A percentile compares a stretch with the other conserved stretches of the same genome.
Evolutionary conservation across 2,797 vertebrate species (phyloP).

Genomic region (Avahi laniger): DNA sequence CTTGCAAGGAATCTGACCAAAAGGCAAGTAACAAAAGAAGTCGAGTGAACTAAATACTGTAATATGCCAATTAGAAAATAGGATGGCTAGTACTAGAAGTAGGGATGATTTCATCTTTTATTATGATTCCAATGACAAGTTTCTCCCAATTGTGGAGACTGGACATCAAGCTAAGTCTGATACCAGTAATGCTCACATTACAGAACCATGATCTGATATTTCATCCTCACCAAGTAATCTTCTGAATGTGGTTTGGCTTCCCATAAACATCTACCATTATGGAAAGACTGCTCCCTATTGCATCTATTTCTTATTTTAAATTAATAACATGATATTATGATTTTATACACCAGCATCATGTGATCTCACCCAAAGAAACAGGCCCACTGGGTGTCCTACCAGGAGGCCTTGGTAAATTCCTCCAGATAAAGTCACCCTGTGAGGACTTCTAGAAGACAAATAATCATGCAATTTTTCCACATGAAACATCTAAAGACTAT

Average conservation of each 20-base stretch:
- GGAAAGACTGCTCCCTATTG: background rate
- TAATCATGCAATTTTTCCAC: conserved; percentile 27
- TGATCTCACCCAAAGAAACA: background rate
- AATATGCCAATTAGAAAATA: background rate
- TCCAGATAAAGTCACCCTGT: background rate
- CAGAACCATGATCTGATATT: background rate
- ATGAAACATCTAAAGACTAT: background rate
- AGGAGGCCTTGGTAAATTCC: background rate
- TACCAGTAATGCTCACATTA: background rate
- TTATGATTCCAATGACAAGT: background rate
- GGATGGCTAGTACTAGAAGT: background rate
- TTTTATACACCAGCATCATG: background rate
- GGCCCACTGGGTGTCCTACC: background rate
- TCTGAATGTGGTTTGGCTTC: background rate
- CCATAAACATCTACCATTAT: background rate
- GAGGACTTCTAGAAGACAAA: background rate
- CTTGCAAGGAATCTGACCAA: background rate
- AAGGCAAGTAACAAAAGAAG: conserved; percentile 1
- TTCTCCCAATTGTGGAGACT: background rate
- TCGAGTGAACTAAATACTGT: background rate
- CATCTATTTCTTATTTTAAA: conserved; percentile 22
- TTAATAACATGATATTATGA: background rate
- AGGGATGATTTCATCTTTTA: conserved; percentile 27
- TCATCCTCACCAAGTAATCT: background rate
- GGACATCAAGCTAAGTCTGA: background rate